A percentile compares a stretch with the other conserved stretches of the same genome.
Conservation (phyloP, 2,888 invertebrate species). For the Stenurella melanura region DNA sequence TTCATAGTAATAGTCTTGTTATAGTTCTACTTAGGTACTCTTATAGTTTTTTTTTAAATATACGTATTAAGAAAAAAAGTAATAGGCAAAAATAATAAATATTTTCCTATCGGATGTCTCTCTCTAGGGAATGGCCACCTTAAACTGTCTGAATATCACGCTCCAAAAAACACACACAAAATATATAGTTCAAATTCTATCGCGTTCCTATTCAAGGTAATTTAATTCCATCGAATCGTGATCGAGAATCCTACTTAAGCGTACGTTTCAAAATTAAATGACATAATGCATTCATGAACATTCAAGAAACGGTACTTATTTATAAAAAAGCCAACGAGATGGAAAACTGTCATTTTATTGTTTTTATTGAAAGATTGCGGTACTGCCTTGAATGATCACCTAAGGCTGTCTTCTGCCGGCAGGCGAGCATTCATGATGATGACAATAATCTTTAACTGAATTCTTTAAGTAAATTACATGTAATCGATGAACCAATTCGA, state of each 20-base stretch:
- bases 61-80: too few species aligned
- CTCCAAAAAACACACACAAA: neutral
- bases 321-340: constrained; percentile 25
- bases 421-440: constrained; percentile 27
- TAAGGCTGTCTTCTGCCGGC: constrained; percentile 14
- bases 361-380: constrained; percentile 27
- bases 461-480: constrained; percentile 38
- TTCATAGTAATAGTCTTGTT: too few species aligned
- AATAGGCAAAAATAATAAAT: too few species aligned
- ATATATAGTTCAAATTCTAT: neutral
- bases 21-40: too few species aligned
- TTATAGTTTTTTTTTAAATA: too few species aligned
- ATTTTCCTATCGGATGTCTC: too few species aligned
- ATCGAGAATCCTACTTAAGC: neutral
- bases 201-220: neutral
- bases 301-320: constrained; percentile 22
- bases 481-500: constrained; percentile 32
- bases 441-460: constrained; percentile 37
- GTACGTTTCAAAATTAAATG: constrained; percentile 6
- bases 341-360: constrained; percentile 20
- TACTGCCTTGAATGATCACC: constrained; percentile 24
- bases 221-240: neutral
- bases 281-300: neutral
- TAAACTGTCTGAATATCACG: neutral
- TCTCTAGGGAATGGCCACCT: too few species aligned